Evolutionary conservation across 1,140 invertebrate species (phyloP).

Genomic region (Nixonia krombeini): DNA sequence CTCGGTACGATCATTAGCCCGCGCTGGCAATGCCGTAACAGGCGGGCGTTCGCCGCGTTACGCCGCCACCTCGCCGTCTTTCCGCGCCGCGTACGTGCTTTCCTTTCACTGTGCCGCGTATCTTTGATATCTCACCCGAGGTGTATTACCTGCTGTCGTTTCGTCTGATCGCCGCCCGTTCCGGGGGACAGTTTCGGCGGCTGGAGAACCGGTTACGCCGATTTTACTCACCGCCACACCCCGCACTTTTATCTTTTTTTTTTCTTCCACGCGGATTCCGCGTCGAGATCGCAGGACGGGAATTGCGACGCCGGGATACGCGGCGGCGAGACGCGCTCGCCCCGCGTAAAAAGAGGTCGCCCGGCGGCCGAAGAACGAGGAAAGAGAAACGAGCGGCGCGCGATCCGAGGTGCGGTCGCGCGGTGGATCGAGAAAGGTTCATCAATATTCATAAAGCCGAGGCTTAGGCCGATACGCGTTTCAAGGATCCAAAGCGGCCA

Average conservation of each 20-base stretch:
- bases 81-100: constrained; percentile 53
- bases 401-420: constrained; percentile 49
- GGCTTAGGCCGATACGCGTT: constrained; percentile 56
- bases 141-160: constrained; percentile 54
- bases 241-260: no score
- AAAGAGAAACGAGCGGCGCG: constrained; percentile 29
- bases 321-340: no score
- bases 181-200: constrained; percentile 51
- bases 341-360: constrained; percentile 43
- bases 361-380: constrained; percentile 33
- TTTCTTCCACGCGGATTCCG: no score
- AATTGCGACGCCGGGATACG: no score
- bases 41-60: no score
- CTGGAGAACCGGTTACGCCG: constrained; percentile 30
- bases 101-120: constrained; percentile 68
- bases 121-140: constrained; percentile 59
- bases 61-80: constrained; percentile 25
- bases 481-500: constrained; percentile 66
- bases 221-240: no score
- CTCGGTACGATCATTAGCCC: no score
- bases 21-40: no score
- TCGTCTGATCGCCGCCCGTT: constrained; percentile 61
- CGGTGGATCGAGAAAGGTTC: constrained; percentile 62
- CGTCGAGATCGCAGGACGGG: no score
- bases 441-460: constrained; percentile 70